Evolutionary conservation across 2,888 invertebrate species (phyloP), one percentile per base, ranked within the genome.

Genomic region (Peribatodes rhomboidaria): DNA sequence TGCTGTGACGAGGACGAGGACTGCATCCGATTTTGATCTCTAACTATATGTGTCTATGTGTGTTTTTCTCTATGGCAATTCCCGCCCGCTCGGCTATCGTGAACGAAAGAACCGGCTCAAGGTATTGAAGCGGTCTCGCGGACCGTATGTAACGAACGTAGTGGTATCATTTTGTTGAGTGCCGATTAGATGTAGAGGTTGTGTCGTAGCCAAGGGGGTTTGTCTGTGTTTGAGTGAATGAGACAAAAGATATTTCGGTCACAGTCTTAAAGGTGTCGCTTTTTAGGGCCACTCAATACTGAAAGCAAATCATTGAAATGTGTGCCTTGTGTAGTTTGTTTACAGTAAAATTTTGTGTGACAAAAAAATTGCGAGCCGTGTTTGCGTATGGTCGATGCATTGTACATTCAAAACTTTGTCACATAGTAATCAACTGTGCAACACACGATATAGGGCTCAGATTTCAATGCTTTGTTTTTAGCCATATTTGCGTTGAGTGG

Each of bases 61-160:
- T 95, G 95, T 95, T 95, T 85, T 95, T 95, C 95, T 94, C 90
- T 94, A 94, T 96, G 95, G 95, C 95, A 95, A 94, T 94, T 93
- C 94, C 94, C 94, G 92, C 93, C 92, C 90, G 92, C 93, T 93
- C 93, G 93, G 92, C 93, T 92, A 89, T 94, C 95, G 95, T 94
- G 82, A 66, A 74, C 94, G 94, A 89, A 91, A 95, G 95, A 93
- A 85, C 83, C 92, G 88, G 83, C 88, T 90, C 85, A 94, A 94
- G 94, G 94, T 94, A 94, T 89, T 89, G 56, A 49, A 33, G 14
- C 65, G 65, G 60, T 65, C 60, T 82, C 47, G 71, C 72, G 72
- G 77, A 74, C 74, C 82, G 79, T 58, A 61, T 71, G 61, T 64
- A 65, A 74, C 79, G 80, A 84, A 85, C 72, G 88, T 91, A 89